These are phyloP conservation scores for Solenopsis fugax DNA, from an alignment of 1,140 invertebrate species.

Conservation along the genomic window DNA sequence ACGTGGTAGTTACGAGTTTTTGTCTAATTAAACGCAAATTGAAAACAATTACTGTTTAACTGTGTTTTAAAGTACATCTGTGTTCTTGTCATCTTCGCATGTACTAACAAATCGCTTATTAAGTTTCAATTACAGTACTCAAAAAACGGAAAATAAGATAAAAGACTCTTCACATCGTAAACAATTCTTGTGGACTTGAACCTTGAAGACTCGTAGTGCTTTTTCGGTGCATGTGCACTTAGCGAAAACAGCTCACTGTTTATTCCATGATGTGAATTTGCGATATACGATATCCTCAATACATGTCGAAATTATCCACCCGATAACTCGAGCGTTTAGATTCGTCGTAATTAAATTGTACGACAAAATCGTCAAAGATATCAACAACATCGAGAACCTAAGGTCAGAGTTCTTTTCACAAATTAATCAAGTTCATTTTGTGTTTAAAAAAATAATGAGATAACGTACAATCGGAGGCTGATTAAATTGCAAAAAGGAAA, in stretches of 20 bases:
- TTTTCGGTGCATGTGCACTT: neutral
- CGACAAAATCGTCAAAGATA: neutral
- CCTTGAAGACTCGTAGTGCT: neutral
- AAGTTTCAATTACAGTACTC: neutral
- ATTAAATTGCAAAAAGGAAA: neutral
- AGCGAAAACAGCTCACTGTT: neutral
- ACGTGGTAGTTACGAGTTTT: neutral
- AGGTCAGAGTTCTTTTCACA: neutral
- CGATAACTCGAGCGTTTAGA: neutral
- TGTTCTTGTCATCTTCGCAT: neutral
- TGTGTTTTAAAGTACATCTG: neutral
- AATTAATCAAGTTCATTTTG: neutral
- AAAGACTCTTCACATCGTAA: conserved; percentile 4
- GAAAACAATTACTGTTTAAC: neutral
- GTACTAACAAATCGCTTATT: neutral
- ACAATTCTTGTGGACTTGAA: neutral
- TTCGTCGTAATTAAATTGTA: neutral
- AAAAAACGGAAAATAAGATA: neutral
- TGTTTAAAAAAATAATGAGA: neutral
- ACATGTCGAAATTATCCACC: neutral
- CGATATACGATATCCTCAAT: neutral
- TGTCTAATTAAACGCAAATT: neutral
- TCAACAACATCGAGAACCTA: neutral
- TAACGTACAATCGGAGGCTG: neutral
- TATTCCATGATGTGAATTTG: neutral